Conservation (phyloP, 2,113 vertebrate species). For the Penelope pileata region DNA sequence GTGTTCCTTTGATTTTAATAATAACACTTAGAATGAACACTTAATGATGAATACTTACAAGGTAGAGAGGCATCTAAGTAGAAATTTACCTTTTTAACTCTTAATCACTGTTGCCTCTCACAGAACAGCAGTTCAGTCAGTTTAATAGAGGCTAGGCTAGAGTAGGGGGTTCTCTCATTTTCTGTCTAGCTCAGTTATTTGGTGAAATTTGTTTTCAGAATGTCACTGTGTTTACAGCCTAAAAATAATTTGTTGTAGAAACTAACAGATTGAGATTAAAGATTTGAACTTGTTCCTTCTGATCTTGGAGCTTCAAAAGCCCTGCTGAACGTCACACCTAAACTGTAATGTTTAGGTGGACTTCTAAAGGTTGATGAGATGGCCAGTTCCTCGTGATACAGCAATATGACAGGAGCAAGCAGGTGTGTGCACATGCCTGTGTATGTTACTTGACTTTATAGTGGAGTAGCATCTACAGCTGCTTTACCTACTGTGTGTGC, state of each 20-base stretch:
- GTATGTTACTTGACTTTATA: background rate
- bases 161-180: background rate
- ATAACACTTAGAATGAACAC: too few species aligned
- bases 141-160: background rate
- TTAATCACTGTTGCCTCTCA: background rate
- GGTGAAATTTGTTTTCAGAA: background rate
- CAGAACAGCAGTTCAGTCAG: background rate
- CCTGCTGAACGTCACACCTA: background rate
- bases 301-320: background rate
- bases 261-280: background rate
- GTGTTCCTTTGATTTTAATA: background rate
- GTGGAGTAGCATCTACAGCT: background rate
- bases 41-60: background rate
- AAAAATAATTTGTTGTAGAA: background rate
- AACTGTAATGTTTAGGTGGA: background rate
- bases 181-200: background rate
- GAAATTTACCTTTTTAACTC: background rate
- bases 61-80: background rate
- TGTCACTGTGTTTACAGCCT: background rate
- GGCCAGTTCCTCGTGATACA: rapidly evolving
- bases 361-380: background rate
- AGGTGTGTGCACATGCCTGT: background rate
- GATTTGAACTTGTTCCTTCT: background rate
- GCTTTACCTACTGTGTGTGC: background rate
- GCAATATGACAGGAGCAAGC: background rate